Percentiles rank a stretch among this genome's conserved stretches.
These are phyloP conservation scores for Ancistrus triradiatus DNA, from an alignment of 2,113 vertebrate species.

Conservation along the genomic window DNA sequence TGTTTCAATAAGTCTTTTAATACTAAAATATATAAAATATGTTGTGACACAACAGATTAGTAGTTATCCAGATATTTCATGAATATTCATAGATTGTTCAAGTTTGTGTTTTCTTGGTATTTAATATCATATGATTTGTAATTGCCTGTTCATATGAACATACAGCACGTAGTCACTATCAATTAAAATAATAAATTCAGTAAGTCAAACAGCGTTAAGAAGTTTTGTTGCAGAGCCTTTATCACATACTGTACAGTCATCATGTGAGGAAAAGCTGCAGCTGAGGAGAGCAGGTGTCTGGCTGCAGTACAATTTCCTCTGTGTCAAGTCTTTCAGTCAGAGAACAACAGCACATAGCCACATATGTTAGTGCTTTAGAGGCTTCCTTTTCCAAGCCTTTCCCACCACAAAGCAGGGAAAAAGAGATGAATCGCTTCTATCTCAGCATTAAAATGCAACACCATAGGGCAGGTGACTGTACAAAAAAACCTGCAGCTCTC, in stretches of 20 bases:
- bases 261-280: conserved; percentile 8
- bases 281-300: conserved; percentile 25
- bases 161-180: too few relatives aligned
- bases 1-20: too few relatives aligned
- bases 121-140: too few relatives aligned
- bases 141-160: too few relatives aligned
- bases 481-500: neutral
- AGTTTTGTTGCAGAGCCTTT: neutral
- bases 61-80: too few relatives aligned
- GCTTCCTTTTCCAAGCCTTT: conserved; percentile 1
- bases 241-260: conserved; percentile 6
- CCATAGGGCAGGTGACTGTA: neutral
- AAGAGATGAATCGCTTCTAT: conserved; percentile 8
- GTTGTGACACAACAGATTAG: too few relatives aligned
- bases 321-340: neutral
- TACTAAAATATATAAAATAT: too few relatives aligned
- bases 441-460: neutral
- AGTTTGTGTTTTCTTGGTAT: too few relatives aligned
- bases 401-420: neutral
- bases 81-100: too few relatives aligned
- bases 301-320: neutral
- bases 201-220: neutral
- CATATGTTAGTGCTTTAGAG: conserved; percentile 4
- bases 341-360: neutral
- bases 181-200: too few relatives aligned